These are phyloP conservation scores for Sturnira hondurensis DNA, from an alignment of 2,113 vertebrate species.

Conservation along the genomic window DNA sequence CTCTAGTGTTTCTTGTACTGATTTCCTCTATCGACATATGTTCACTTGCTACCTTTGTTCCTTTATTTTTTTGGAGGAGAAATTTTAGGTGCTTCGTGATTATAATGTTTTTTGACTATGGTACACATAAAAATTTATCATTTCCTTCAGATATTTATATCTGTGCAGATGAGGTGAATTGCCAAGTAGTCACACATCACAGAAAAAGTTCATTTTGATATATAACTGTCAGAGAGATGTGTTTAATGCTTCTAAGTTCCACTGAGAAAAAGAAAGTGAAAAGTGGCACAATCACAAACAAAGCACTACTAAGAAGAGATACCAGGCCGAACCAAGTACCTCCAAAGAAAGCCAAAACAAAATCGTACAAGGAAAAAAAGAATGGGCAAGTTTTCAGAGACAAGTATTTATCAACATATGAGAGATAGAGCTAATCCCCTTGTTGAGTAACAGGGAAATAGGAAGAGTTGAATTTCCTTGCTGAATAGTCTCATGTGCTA, in stretches of 20 bases:
- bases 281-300: conserved; percentile 71
- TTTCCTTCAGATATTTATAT: conserved; percentile 31
- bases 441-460: background rate
- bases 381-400: conserved; percentile 36
- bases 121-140: conserved; percentile 8
- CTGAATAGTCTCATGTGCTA: background rate
- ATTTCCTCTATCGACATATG: background rate
- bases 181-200: background rate
- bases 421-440: background rate
- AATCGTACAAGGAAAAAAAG: conserved; percentile 10
- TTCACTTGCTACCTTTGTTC: background rate
- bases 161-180: background rate
- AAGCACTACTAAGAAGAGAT: background rate
- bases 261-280: conserved; percentile 77
- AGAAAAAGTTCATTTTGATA: conserved; percentile 27
- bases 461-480: background rate
- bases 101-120: background rate
- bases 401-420: background rate
- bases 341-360: conserved; percentile 56
- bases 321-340: conserved; percentile 3
- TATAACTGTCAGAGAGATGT: conserved; percentile 47
- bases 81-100: conserved; percentile 29
- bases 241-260: conserved; percentile 76
- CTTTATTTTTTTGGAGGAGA: conserved; percentile 39
- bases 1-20: background rate